phyloP scores from a whole-genome alignment of 2,888 invertebrate genomes.

The Balanococcus diminutus region DNA sequence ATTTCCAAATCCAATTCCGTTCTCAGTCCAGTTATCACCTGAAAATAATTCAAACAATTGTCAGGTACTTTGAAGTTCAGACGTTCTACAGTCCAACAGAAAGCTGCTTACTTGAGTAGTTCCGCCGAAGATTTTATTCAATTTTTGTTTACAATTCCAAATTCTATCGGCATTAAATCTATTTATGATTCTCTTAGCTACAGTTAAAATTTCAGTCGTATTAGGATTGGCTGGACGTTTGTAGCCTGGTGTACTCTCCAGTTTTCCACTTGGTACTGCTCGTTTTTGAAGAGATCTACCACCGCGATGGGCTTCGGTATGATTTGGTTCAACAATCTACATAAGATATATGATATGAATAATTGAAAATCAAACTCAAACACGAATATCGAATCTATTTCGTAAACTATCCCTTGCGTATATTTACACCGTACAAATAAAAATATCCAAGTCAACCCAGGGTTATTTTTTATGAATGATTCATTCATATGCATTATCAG shows the following conservation, averaged over 20 bases:
- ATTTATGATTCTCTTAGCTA: not conserved
- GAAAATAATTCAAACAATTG: not conserved
- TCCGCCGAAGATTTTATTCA: not conserved
- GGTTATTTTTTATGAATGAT: no score
- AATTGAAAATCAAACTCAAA: no score
- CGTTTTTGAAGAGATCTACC: not conserved
- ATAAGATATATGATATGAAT: no score
- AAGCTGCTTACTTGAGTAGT: not conserved
- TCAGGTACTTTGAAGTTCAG: no score
- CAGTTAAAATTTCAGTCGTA: not conserved
- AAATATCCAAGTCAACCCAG: no score
- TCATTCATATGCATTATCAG: no score
- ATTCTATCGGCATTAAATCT: not conserved
- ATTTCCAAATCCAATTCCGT: not conserved
- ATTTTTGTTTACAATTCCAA: not conserved
- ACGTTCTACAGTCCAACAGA: not conserved
- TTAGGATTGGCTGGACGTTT: not conserved
- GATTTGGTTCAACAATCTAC: not conserved
- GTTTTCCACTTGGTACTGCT: not conserved
- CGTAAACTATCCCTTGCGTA: no score
- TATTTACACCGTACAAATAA: no score
- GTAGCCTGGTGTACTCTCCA: not conserved
- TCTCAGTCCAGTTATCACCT: not conserved
- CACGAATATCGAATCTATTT: no score
- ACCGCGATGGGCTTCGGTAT: not conserved